Evolutionary conservation across 2,888 invertebrate species (phyloP), one percentile per base, ranked within the genome.

Genomic region (Schizaphis graminum): DNA sequence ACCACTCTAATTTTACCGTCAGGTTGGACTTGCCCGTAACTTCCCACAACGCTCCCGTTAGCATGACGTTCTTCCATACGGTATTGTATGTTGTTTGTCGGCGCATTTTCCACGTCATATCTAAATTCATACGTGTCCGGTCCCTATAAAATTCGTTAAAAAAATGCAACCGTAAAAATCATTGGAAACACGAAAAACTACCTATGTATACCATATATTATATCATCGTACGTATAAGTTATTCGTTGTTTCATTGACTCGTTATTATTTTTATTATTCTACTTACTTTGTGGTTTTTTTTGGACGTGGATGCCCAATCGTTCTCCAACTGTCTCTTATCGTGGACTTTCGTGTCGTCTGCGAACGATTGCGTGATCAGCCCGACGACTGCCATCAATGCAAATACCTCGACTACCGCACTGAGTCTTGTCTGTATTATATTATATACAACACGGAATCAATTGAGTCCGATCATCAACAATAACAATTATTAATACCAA

Each of bases 1-100:
- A 97, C 97, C 21, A 97, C 96, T 94, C 97, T 96, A 0, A 97
- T 96, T 90, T 96, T 96, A 1, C 97, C 97, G 95, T 97, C 96
- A 0, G 97, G 96, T 94, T 97, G 97, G 5, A 97, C 95, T 95
- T 97, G 97, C 0, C 98, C 98, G 95, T 97, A 98, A 95, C 97
- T 97, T 8, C 98, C 98, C 0, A 96, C 96, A 0, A 98, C 97
- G 7, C 97, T 97, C 44, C 98, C 98, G 95, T 98, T 97, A 0
- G 97, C 96, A 95, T 97, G 97, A 61, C 97, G 96, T 95, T 97
- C 97, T 95, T 98, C 98, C 91, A 97, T 97, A 8, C 97, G 96
- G 95, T 97, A 98, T 95, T 98, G 98, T 13, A 96, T 96, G 95
- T 98, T 98, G 26, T 97, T 97, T 7, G 96, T 97, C 16, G 95